phyloP scores from a whole-genome alignment of 1,140 invertebrate species.

The Drosophila sturtevanti region DNA sequence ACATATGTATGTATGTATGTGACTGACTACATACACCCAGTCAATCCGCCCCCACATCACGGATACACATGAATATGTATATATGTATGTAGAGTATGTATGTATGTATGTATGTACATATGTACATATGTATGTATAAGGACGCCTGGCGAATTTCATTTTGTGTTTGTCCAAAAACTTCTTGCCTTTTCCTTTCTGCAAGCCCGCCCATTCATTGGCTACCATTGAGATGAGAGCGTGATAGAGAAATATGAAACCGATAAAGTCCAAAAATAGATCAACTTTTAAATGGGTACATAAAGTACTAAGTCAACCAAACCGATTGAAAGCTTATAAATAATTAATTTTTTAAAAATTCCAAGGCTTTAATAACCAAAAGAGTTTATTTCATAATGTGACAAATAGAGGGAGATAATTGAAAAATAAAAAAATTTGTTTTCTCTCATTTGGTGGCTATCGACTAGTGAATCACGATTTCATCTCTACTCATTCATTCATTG shows the following conservation, averaged over 20 bases:
- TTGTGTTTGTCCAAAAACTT: neutral
- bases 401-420: too few relatives aligned
- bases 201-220: neutral
- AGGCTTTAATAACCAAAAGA: too few relatives aligned
- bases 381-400: too few relatives aligned
- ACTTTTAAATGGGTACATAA: too few relatives aligned
- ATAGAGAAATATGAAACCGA: neutral
- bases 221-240: neutral
- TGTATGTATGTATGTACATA: neutral
- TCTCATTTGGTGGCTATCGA: neutral
- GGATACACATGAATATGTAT: neutral
- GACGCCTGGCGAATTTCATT: constrained; percentile 12
- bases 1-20: neutral
- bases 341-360: too few relatives aligned
- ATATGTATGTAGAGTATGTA: neutral
- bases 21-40: too few relatives aligned
- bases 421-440: too few relatives aligned
- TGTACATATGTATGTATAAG: neutral
- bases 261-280: too few relatives aligned
- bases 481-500: neutral
- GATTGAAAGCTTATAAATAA: too few relatives aligned
- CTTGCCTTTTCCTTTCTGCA: neutral
- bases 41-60: neutral
- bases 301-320: too few relatives aligned
- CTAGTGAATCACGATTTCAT: neutral